Evolutionary conservation across 2,113 vertebrate species (phyloP).

Genomic region (Saccopteryx leptura): DNA sequence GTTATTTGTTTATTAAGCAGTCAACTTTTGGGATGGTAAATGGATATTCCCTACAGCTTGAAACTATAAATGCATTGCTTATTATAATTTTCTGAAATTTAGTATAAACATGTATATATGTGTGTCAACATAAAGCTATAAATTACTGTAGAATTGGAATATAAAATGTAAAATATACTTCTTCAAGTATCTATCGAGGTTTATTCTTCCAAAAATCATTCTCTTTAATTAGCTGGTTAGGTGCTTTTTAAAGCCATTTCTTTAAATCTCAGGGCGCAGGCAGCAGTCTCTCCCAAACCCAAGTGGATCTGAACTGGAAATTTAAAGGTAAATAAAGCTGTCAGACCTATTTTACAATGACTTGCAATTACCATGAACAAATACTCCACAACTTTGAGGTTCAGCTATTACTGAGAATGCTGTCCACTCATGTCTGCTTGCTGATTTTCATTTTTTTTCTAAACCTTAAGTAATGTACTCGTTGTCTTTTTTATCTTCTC

Average conservation of each 20-base stretch:
- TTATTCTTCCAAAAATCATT: constrained; percentile 36
- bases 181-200: neutral
- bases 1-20: constrained; percentile 27
- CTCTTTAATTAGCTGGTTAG: neutral
- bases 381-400: neutral
- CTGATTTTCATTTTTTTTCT: constrained; percentile 45
- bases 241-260: constrained; percentile 27
- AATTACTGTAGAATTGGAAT: constrained; percentile 17
- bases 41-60: neutral
- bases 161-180: neutral
- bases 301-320: constrained; percentile 43
- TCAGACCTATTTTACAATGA: neutral
- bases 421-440: neutral
- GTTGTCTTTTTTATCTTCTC: neutral
- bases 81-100: constrained; percentile 42
- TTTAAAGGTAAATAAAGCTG: constrained; percentile 38
- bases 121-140: neutral
- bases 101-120: neutral
- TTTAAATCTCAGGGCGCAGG: neutral
- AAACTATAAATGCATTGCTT: neutral
- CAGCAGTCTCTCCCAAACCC: neutral
- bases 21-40: neutral
- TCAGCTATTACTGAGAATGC: neutral
- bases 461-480: constrained; percentile 34
- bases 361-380: neutral